Base-by-base conservation (phyloP, 2,113 vertebrate species). In the Mellivora capensis region DNA sequence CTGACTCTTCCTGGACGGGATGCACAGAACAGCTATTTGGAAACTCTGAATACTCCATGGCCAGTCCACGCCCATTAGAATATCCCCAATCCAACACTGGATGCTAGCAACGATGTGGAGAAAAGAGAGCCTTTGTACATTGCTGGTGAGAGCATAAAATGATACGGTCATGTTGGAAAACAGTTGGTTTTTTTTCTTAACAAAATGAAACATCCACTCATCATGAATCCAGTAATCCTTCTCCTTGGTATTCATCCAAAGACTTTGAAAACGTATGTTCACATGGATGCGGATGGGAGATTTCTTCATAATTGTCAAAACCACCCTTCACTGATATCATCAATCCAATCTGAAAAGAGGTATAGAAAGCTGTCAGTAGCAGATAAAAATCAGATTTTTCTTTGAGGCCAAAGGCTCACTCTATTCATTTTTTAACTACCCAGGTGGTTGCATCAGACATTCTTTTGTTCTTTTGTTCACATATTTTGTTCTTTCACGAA, bases 31-130 rank as follows among this genome's bases (percentile, higher is more conserved):
- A 2, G 29, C 37, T 20, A 17, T 2, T 9, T 44, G 27, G 25
- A 9, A 37, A 64, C 12, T 23, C 77, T 59, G 1, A 31, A 39
- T 20, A 4, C 0, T 6, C 47, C 15, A 47, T 17, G 49, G 21
- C 14, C 1, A 7, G 23, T 14, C 20, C 1, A 2, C 2, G 5
- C 1, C 25, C 17, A 25, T 25, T 44, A 47, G 37, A 37, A 47
- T 0, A 1, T 17, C 47, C 47, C 10, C 49, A 44, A 21, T 7
- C 17, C 25, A 29, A 18, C 71, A 5, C 2, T 27, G 21, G n/a
- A 74, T 20, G 10, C 57, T 27, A 20, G 6, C 2, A 47, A 47
- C 6, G 25, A n/a, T 4, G 2, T 7, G 10, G 34, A 34, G 27
- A 5, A 20, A 18, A 9, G 8, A n/a, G 39, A 49, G 3, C 21